Evolutionary conservation across 2,113 vertebrate genomes (phyloP), one percentile per base, ranked within the genome.

Genomic region (Falco punctatus): DNA sequence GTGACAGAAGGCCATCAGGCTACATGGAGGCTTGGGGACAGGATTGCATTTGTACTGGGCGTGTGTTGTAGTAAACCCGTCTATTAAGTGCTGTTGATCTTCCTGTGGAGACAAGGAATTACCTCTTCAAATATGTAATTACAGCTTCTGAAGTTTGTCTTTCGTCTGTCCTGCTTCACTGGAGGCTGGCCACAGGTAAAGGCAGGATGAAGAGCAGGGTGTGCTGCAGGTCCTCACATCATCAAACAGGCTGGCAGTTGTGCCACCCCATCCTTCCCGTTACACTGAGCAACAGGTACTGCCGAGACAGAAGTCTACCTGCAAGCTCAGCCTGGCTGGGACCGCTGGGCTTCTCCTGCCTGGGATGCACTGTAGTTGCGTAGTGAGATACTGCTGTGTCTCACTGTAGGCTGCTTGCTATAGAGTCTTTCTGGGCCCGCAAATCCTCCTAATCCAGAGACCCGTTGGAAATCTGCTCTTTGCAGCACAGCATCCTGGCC

Each of bases 361-460:
- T 40, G 32, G 55, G 67, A 23, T 0, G 0, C 5, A 0, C 28
- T 44, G n/a, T 23, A 42, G 48, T 78, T 66, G 20, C 0, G 0
- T 42, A 22, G 49, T 6, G 22, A 88, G 30, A 18, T 46, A 13
- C 24, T 40, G 54, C 74, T 1, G 2, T n/a, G 13, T 72, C 28
- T 82, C 23, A 4, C 42, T 52, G 32, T 13, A 42, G 52, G 26
- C 44, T 52, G 44, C 74, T 58, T 79, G 8, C 30, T 88, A 1
- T 1, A 35, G 52, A 27, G 32, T 88, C 61, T 35, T 48, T 67
- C 22, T 72, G 77, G 79, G 24, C 64, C 54, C 2, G 1, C 2
- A 6, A 69, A 62, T 83, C 22, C 42, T 84, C 55, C 35, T 59
- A 66, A 66, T 81, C 32, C 24, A 71, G 55, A 77, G 15, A 71